Evolutionary conservation across 2,888 invertebrate species (phyloP), one percentile per base, ranked within the genome.

Genomic region (Nebria salina): DNA sequence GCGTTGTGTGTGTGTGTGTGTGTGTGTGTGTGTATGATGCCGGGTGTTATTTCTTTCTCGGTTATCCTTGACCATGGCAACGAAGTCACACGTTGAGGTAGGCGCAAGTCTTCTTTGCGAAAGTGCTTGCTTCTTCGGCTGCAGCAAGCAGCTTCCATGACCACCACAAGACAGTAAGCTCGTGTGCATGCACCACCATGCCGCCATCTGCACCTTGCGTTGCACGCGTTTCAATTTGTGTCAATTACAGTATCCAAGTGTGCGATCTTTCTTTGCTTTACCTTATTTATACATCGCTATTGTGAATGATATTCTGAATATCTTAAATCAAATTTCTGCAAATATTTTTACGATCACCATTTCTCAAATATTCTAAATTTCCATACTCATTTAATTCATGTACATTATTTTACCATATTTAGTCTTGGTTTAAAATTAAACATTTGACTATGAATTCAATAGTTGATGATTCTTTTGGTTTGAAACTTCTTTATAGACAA

Each of bases 201-300:
- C 65, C 75, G 41, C 41, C 76, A 77, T 77, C 77, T 77, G 77
- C 77, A 77, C 77, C 77, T 70, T 77, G 76, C 68, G 43, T 41
- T 34, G 68, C 34, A 76, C 68, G 76, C 76, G 43, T 34, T 76
- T 68, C 70, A 76, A 76, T 76, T 76, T 76, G 76, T 76, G 76
- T 76, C 76, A 76, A 68, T 68, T 76, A 68, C 42, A 68, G 70
- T 76, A 66, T 73, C 73, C 73, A 11, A 73, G 11, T 41, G n/a
- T 7, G 26, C 34, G 68, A 68, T 20, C 70, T 70, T 70, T 25
- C 70, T 25, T 70, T 8, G 13, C 70, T 70, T 25, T 70, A 25
- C 70, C 34, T 70, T 11, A 70, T 34, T 11, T 70, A 25, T 34
- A 70, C 2, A 20, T 66, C 66, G 25, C 66, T 66, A 20, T 66